Evolutionary conservation across 2,888 invertebrate genomes (phyloP).

Genomic region (Lampropteryx suffumata): DNA sequence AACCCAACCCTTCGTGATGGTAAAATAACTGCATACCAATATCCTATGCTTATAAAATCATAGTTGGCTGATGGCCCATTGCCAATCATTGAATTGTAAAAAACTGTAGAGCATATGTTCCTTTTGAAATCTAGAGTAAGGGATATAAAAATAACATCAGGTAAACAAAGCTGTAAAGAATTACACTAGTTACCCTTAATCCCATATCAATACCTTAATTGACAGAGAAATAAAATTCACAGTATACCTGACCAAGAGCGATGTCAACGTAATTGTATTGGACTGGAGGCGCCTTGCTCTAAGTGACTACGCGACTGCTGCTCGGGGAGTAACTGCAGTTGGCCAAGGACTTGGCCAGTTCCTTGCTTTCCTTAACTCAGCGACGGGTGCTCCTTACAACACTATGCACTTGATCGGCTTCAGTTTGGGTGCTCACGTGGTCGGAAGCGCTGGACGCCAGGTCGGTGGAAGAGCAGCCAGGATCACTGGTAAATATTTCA

Average conservation of each 20-base stretch:
- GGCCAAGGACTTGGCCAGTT: slow-evolving; percentile 69
- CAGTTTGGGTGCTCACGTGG: slow-evolving; percentile 75
- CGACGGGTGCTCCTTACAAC: slow-evolving; percentile 49
- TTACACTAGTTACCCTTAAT: no score
- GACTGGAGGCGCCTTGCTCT: slow-evolving; percentile 65
- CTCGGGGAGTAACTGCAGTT: slow-evolving; percentile 56
- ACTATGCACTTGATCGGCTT: slow-evolving; percentile 72
- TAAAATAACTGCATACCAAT: neutral
- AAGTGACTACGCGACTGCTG: slow-evolving; percentile 56
- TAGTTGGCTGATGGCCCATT: no score
- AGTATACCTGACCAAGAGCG: slow-evolving; percentile 54
- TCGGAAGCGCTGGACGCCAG: slow-evolving; percentile 64
- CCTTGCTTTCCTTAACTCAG: slow-evolving; percentile 52
- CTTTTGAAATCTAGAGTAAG: no score
- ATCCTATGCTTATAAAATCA: no score
- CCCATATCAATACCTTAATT: no score
- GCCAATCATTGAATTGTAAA: no score
- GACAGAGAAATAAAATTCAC: slow-evolving; percentile 10
- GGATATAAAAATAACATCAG: no score
- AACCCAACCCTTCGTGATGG: slow-evolving; percentile 41
- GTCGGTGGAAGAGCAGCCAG: slow-evolving; percentile 59
- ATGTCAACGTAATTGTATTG: slow-evolving; percentile 65
- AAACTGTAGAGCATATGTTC: no score
- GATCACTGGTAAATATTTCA: slow-evolving; percentile 56
- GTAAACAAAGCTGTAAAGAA: no score